phyloP scores from a whole-genome alignment of 2,113 vertebrate species.

The Theropithecus gelada region DNA sequence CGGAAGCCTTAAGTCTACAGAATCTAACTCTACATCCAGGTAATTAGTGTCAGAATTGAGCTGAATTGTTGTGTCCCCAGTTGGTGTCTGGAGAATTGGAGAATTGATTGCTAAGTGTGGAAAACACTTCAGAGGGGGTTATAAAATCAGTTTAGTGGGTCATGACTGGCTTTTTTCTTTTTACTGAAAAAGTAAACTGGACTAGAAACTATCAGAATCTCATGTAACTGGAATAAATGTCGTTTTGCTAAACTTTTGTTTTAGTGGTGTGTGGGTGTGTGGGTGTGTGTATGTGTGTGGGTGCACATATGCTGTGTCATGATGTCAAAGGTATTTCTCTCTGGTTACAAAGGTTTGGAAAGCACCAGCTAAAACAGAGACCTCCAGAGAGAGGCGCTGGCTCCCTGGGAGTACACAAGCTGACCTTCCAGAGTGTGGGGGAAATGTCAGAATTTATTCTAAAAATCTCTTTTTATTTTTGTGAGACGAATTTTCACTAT shows the following conservation, averaged over 20 bases:
- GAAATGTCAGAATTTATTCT: neutral
- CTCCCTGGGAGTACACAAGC: no score
- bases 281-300: neutral
- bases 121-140: neutral
- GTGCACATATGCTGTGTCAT: rapidly evolving
- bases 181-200: no score
- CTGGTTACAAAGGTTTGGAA: neutral
- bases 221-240: no score
- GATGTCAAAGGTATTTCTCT: neutral
- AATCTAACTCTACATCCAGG: neutral
- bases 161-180: neutral
- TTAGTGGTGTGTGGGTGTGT: neutral
- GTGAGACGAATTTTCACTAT: no score
- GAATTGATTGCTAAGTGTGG: neutral
- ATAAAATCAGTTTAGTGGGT: neutral
- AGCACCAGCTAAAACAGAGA: no score
- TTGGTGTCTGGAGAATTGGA: neutral
- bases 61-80: neutral
- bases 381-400: neutral
- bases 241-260: no score
- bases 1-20: neutral
- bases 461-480: neutral
- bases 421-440: no score
- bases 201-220: no score
- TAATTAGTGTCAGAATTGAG: neutral